Percentiles rank a stretch among this genome's conserved stretches.
Conservation (phyloP, 1,140 invertebrate genomes). For the Coenobita brevimanus region DNA sequence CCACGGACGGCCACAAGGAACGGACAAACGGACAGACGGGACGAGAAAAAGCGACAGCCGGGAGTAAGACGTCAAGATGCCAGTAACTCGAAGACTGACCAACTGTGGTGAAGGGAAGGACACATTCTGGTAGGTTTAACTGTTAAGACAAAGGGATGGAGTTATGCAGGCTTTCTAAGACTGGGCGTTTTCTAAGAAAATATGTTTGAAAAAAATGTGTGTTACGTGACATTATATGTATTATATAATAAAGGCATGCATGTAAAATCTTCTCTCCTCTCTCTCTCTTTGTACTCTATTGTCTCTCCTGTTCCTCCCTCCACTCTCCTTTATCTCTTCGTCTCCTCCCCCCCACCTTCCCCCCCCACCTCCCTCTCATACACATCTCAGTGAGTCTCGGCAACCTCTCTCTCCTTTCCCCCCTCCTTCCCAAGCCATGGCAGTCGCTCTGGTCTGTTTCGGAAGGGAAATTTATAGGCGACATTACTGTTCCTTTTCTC, state of each 20-base stretch:
- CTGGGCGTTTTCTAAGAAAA: too few relatives aligned
- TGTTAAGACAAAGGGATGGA: too few relatives aligned
- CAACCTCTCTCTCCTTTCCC: neutral
- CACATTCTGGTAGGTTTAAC: too few relatives aligned
- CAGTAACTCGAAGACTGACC: neutral
- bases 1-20: neutral
- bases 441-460: slow-evolving; percentile 44
- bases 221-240: too few relatives aligned
- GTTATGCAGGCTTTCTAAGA: too few relatives aligned
- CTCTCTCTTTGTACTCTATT: neutral
- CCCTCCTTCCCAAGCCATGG: neutral
- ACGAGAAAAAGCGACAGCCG: slow-evolving; percentile 10
- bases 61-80: slow-evolving; percentile 48
- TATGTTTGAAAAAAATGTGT: too few relatives aligned
- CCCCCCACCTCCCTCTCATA: too few relatives aligned
- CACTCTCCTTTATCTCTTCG: neutral
- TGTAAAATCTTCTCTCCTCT: too few relatives aligned
- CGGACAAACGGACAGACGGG: neutral
- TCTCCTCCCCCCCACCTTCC: neutral
- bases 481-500: slow-evolving; percentile 65
- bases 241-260: too few relatives aligned
- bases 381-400: neutral
- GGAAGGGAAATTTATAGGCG: slow-evolving; percentile 62
- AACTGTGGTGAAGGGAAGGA: neutral
- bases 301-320: neutral